Percentiles rank a stretch among this genome's conserved stretches.
phyloP scores from a whole-genome alignment of 1,140 invertebrate genomes.

The Brachionus asplanchnoidis region DNA sequence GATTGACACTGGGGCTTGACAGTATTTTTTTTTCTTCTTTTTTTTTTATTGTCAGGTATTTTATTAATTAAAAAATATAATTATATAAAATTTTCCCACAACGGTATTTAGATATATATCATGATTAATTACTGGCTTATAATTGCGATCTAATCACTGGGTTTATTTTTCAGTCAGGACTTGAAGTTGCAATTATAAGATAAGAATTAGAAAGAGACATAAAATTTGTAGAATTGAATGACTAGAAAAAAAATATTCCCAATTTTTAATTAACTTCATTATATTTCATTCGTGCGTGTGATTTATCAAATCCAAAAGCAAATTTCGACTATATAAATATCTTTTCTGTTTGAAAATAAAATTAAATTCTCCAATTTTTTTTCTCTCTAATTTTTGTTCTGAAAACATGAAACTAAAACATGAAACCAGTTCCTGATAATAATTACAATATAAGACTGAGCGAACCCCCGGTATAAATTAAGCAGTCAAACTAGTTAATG shows the following conservation, averaged over 20 bases:
- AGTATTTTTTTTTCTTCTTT: background rate
- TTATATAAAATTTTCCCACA: background rate
- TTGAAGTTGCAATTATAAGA: constrained; percentile 32
- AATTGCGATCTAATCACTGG: constrained; percentile 20
- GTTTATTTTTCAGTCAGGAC: background rate
- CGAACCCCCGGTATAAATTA: background rate
- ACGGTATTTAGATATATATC: constrained; percentile 22
- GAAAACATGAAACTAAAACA: constrained; percentile 19
- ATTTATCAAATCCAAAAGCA: constrained; percentile 25
- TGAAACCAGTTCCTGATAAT: constrained; percentile 16
- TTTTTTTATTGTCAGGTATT: background rate
- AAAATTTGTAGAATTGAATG: background rate
- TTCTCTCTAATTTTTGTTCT: background rate
- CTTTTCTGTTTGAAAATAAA: constrained; percentile 28
- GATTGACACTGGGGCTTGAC: background rate
- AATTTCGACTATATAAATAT: constrained; percentile 24
- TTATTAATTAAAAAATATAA: constrained; percentile 37
- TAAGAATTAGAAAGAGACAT: constrained; percentile 16
- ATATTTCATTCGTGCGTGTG: constrained; percentile 40
- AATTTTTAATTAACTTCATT: constrained; percentile 38
- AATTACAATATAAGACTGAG: background rate
- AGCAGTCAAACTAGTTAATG: background rate
- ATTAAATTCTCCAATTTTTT: constrained; percentile 16
- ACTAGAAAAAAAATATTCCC: constrained; percentile 3
- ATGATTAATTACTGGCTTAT: constrained; percentile 33